Evolutionary conservation across 2,113 vertebrate genomes (phyloP), one percentile per base, ranked within the genome.

Genomic region (Pterocles orientalis): DNA sequence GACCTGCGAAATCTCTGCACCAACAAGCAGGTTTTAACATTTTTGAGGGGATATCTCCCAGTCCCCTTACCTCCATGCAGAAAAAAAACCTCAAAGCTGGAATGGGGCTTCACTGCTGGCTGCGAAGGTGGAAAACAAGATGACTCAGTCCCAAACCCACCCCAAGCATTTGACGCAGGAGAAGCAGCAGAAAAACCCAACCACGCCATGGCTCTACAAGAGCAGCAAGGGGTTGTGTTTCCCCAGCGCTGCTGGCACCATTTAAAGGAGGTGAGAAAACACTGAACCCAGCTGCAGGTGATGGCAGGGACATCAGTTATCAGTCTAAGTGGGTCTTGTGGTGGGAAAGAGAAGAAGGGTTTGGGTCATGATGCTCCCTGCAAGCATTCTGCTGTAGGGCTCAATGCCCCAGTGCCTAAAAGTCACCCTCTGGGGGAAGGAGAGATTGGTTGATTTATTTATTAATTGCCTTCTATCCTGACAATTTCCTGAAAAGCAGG

Each of bases 41-140:
- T 95, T 95, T 82, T 94, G 80, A 94, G 91, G 86, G 79, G 93
- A 61, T 96, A 77, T 95, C 62, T 77, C 82, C 82, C 91, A 94
- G 71, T 57, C 82, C 43, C 80, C 86, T 77, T 47, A 65, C n/a
- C 14, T 90, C 43, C 51, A 79, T 24, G 45, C 0, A 2, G 61
- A 21, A 86, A 88, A 94, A 82, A 88, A 94, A 79, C 53, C 62
- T 88, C 62, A 5, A 7, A 9, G 53, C 8, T 29, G 20, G 18
- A 95, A 29, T 48, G 51, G 43, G 43, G 17, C 64, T 88, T 77
- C 10, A 0, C 57, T 4, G 4, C 14, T 20, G 86, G 31, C 25
- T 23, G 43, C 0, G 2, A 64, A 88, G 65, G 43, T n/a, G 36
- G 26, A 56, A 82, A 95, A 56, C 0, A 2, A 68, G 61, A 58